These are phyloP conservation scores for Zaprionus ornatus DNA, from an alignment of 1,140 invertebrate genomes.

Conservation along the genomic window DNA sequence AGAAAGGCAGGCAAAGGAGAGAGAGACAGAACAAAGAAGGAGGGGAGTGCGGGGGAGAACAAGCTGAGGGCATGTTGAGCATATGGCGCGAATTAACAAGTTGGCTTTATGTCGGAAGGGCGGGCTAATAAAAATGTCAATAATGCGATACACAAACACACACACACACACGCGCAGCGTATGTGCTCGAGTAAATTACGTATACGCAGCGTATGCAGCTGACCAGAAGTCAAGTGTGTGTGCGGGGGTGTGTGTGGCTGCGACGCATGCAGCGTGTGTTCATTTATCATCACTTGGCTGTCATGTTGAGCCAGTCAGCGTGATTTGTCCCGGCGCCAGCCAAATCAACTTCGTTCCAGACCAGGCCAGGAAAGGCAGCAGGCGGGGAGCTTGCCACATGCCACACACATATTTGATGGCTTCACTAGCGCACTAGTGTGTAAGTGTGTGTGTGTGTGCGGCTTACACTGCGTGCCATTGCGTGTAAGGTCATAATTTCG, in stretches of 20 bases:
- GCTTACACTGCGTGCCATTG: slow-evolving; percentile 31
- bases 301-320: slow-evolving; percentile 69
- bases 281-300: slow-evolving; percentile 72
- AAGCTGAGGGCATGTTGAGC: slow-evolving; percentile 23
- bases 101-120: slow-evolving; percentile 60
- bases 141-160: slow-evolving; percentile 41
- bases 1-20: background rate
- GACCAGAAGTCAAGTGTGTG: background rate
- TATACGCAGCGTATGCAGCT: slow-evolving; percentile 26
- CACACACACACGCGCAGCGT: background rate
- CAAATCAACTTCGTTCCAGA: slow-evolving; percentile 47
- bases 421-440: slow-evolving; percentile 49
- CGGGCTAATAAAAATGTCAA: slow-evolving; percentile 74
- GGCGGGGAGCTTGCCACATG: background rate
- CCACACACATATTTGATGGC: slow-evolving; percentile 32
- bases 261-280: slow-evolving; percentile 60
- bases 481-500: slow-evolving; percentile 68
- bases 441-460: slow-evolving; percentile 9
- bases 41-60: background rate
- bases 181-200: too few species aligned
- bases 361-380: background rate
- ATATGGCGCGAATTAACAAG: slow-evolving; percentile 74
- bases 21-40: too few species aligned
- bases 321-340: slow-evolving; percentile 66
- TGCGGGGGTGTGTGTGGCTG: background rate